Percentiles rank a stretch among this genome's conserved stretches.
Conservation (phyloP, 2,888 invertebrate species). For the Trichopria drosophilae region DNA sequence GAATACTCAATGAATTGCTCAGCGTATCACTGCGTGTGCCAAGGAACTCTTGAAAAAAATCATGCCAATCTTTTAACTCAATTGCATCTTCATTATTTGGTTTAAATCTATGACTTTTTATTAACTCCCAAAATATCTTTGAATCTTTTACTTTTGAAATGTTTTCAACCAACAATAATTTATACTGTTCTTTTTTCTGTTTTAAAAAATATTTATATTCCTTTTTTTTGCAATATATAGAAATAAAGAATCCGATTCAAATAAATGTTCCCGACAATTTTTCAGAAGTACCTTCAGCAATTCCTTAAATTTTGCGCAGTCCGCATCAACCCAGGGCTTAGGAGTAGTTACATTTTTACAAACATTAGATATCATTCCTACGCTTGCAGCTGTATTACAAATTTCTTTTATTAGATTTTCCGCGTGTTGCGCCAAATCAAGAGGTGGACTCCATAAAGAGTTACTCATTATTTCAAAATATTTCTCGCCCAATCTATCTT, state of each 20-base stretch:
- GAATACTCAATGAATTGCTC: background rate
- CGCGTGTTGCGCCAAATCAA: background rate
- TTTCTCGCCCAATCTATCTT: background rate
- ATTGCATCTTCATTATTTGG: conserved; percentile 1
- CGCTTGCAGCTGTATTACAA: too few species aligned
- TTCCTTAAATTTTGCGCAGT: conserved; percentile 3
- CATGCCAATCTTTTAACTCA: conserved; percentile 1
- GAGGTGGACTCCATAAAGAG: background rate
- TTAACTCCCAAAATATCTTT: background rate
- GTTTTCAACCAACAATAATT: too few species aligned
- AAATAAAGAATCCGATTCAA: background rate
- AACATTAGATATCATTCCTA: background rate
- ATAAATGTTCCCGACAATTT: conserved; percentile 1
- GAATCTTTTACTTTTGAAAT: too few species aligned
- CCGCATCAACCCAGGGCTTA: conserved; percentile 1
- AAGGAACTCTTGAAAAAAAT: background rate
- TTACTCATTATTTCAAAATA: background rate
- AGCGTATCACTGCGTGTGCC: background rate
- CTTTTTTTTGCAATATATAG: too few species aligned
- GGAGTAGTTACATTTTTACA: conserved; percentile 1
- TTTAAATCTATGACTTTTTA: conserved; percentile 6
- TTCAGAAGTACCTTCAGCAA: conserved; percentile 3
- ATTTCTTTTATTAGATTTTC: background rate
- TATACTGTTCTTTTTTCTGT: background rate
- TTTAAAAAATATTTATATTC: conserved; percentile 1